Conservation (phyloP, 2,797 vertebrate genomes). For the Fistularia tabacaria region DNA sequence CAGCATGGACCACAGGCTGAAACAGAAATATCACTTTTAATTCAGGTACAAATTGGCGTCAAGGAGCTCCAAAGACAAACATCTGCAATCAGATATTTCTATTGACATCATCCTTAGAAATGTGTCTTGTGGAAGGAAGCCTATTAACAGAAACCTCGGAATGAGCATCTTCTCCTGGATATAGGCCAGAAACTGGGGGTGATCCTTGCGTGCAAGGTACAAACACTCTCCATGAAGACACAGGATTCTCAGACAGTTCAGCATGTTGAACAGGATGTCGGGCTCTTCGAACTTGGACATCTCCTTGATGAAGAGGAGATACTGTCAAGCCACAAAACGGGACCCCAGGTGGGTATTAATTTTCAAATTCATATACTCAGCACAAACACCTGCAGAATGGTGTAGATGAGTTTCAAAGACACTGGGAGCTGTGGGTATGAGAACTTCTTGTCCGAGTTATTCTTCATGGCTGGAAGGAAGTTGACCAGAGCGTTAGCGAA, state of each 20-base stretch:
- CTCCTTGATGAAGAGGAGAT: slow-evolving; percentile 75
- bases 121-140: not conserved
- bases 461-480: slow-evolving; percentile 81
- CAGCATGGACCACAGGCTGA: slow-evolving; percentile 93
- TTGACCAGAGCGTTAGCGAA: not conserved
- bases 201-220: slow-evolving; percentile 89
- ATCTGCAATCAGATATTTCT: not conserved
- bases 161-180: slow-evolving; percentile 98
- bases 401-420: slow-evolving; percentile 95
- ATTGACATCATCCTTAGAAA: not conserved
- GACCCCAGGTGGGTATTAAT: not conserved
- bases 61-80: not conserved
- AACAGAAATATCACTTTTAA: slow-evolving; percentile 17
- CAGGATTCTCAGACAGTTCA: slow-evolving; percentile 94
- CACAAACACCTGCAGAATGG: slow-evolving; percentile 89
- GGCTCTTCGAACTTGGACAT: slow-evolving; percentile 98
- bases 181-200: slow-evolving; percentile 90
- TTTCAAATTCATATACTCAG: slow-evolving; percentile 3
- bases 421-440: slow-evolving; percentile 94
- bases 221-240: slow-evolving; percentile 96
- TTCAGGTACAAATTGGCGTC: not conserved
- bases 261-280: slow-evolving; percentile 98
- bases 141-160: slow-evolving; percentile 76
- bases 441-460: slow-evolving; percentile 92
- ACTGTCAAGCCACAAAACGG: slow-evolving; percentile 5